These are phyloP conservation scores for Lamprotornis superbus DNA, from an alignment of 2,113 vertebrate species.

Conservation along the genomic window DNA sequence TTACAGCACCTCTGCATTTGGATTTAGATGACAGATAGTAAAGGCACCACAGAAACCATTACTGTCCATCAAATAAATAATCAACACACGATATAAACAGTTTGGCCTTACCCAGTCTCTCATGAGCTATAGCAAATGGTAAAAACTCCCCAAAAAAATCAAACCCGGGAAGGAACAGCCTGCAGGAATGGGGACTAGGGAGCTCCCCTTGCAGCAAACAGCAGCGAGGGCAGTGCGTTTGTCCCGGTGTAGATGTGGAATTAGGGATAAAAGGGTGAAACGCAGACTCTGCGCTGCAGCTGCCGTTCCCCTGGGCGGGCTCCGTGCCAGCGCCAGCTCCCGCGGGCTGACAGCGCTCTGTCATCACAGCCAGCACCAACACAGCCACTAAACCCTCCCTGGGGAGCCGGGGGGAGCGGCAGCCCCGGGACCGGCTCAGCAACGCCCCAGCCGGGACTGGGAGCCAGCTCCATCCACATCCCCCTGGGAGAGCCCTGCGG, in stretches of 20 bases:
- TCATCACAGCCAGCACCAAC: background rate
- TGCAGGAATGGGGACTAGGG: background rate
- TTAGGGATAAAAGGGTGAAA: background rate
- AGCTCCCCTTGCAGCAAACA: background rate
- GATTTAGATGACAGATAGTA: conserved; percentile 19
- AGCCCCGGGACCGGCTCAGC: background rate
- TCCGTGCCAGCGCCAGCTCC: background rate
- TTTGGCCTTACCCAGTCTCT: background rate
- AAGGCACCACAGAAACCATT: conserved; percentile 19
- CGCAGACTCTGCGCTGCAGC: background rate
- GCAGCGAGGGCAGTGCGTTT: rapidly evolving
- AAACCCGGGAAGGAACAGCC: background rate
- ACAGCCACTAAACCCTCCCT: background rate
- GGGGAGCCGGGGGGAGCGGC: rapidly evolving
- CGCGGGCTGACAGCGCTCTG: background rate
- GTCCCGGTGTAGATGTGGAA: background rate
- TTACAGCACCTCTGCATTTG: background rate
- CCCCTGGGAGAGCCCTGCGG: rapidly evolving
- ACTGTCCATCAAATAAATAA: conserved; percentile 48
- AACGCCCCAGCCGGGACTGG: background rate
- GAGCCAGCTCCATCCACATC: background rate
- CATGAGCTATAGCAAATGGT: background rate
- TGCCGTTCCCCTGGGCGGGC: background rate
- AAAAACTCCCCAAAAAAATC: background rate
- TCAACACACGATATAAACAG: background rate